Evolutionary conservation across 2,888 invertebrate species (phyloP).

Genomic region (Rhabditoides inermis): DNA sequence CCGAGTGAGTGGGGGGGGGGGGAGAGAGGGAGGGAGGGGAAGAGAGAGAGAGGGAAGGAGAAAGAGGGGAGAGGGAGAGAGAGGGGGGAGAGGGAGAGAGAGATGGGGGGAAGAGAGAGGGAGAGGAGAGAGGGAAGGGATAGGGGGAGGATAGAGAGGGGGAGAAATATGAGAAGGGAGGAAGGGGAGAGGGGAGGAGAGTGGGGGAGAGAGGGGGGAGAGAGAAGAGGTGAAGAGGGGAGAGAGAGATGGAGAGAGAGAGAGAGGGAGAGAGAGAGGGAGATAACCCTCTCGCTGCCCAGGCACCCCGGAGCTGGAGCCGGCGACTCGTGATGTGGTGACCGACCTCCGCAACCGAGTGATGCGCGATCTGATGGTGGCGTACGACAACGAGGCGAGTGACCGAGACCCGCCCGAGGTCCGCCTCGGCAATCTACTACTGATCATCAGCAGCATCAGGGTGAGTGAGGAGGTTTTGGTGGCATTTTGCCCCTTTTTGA

Average conservation of each 20-base stretch:
- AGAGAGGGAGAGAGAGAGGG: not conserved
- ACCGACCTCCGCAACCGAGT: slow-evolving; percentile 27
- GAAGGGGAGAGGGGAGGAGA: too few relatives aligned
- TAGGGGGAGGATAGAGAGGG: too few relatives aligned
- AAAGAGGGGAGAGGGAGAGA: too few relatives aligned
- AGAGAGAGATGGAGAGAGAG: not conserved
- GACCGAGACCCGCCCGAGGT: slow-evolving; percentile 33
- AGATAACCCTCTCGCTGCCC: not conserved
- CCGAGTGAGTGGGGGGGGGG: slow-evolving; percentile 30
- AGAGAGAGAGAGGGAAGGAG: too few relatives aligned
- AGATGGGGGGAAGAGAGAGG: too few relatives aligned
- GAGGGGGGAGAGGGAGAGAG: too few relatives aligned
- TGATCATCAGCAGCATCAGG: slow-evolving; percentile 35
- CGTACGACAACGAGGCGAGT: slow-evolving; percentile 24
- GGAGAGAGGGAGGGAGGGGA: too few relatives aligned
- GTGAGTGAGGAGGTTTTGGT: slow-evolving; percentile 9
- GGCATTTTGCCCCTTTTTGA: not conserved
- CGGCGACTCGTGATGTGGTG: slow-evolving; percentile 15
- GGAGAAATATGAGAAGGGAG: too few relatives aligned
- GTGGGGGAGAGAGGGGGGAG: not conserved
- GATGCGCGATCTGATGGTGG: slow-evolving; percentile 31
- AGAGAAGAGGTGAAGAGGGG: not conserved
- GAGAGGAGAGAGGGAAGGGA: too few relatives aligned
- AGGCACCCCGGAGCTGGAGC: slow-evolving; percentile 11
- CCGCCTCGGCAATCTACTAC: slow-evolving; percentile 34